phyloP scores from a whole-genome alignment of 1,140 invertebrate genomes.

The Euwallacea fornicatus region DNA sequence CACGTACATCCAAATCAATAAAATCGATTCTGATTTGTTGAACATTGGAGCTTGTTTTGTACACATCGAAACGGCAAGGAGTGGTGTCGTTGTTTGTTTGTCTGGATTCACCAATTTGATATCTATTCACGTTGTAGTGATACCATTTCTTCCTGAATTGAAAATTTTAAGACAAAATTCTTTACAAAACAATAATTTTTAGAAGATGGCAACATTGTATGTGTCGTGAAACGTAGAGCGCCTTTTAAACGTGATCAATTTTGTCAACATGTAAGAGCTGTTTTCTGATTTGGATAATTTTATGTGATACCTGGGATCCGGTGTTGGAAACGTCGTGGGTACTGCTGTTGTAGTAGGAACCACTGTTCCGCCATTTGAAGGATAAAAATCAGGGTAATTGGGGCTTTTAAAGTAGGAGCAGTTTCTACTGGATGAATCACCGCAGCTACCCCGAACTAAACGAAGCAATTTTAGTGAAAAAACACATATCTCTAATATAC shows the following conservation, averaged over 20 bases:
- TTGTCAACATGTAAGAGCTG: background rate
- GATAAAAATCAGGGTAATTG: slow-evolving; percentile 56
- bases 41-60: slow-evolving; percentile 61
- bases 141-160: slow-evolving; percentile 25
- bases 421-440: slow-evolving; percentile 51
- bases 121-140: slow-evolving; percentile 3
- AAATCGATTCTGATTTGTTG: slow-evolving; percentile 72
- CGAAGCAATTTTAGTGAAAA: background rate
- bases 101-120: slow-evolving; percentile 16
- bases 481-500: background rate
- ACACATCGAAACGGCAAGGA: slow-evolving; percentile 64
- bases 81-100: slow-evolving; percentile 52
- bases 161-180: slow-evolving; percentile 4
- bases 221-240: no score
- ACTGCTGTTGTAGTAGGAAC: slow-evolving; percentile 43
- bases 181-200: background rate
- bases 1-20: slow-evolving; percentile 65
- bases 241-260: background rate
- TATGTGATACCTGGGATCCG: slow-evolving; percentile 42
- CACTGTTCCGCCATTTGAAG: slow-evolving; percentile 44
- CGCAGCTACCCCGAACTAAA: slow-evolving; percentile 62
- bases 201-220: background rate
- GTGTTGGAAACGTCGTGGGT: slow-evolving; percentile 35
- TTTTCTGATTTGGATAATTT: background rate
- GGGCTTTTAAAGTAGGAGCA: slow-evolving; percentile 63